A percentile compares a stretch with the other conserved stretches of the same genome.
Conservation (phyloP, 2,888 invertebrate genomes). For the Nemotelus nigrinus region DNA sequence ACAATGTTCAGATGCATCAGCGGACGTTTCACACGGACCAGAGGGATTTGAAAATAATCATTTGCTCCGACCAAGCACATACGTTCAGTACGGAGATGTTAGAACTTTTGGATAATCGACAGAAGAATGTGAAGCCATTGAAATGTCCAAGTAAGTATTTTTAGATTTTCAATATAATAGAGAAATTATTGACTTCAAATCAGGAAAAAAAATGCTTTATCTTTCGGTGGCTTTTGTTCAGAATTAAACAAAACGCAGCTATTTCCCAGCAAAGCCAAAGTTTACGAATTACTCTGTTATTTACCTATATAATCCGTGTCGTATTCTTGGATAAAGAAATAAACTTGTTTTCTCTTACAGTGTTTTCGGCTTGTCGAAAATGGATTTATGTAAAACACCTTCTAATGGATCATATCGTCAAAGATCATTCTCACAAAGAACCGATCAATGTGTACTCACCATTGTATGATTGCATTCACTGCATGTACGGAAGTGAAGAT, state of each 20-base stretch:
- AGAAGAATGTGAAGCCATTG: conserved; percentile 30
- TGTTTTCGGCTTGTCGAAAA: conserved; percentile 33
- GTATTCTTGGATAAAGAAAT: neutral
- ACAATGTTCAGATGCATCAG: conserved; percentile 41
- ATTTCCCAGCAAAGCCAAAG: too few species aligned
- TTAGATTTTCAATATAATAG: neutral
- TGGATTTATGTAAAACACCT: conserved; percentile 15
- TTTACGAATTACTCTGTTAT: too few species aligned
- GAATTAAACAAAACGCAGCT: too few species aligned
- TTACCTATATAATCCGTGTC: neutral
- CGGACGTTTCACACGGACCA: neutral
- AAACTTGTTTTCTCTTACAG: neutral
- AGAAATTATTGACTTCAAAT: neutral
- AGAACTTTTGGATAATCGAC: conserved; percentile 27
- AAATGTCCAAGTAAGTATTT: conserved; percentile 35
- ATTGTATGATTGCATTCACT: conserved; percentile 33
- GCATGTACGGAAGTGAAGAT: conserved; percentile 9
- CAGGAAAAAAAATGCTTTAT: neutral
- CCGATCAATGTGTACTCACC: neutral
- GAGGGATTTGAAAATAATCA: neutral
- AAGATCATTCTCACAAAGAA: conserved; percentile 19
- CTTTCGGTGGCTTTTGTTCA: too few species aligned
- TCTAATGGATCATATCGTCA: conserved; percentile 22
- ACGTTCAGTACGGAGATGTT: conserved; percentile 10
- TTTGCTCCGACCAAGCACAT: neutral